Conservation (phyloP, 2,113 vertebrate genomes). For the Tympanuchus pallidicinctus region DNA sequence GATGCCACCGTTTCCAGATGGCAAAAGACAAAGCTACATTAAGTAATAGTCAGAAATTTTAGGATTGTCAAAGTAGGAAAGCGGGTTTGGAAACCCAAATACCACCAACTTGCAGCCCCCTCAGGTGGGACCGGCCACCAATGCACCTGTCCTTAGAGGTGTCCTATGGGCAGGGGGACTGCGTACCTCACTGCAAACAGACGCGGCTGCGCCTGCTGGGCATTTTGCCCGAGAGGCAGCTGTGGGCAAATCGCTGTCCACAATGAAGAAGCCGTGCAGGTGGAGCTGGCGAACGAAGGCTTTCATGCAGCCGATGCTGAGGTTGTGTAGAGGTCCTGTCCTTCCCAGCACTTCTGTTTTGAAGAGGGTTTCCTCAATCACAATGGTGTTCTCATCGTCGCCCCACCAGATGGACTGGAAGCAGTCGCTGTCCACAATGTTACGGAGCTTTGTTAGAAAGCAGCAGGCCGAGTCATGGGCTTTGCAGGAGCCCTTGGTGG, state of each 20-base stretch:
- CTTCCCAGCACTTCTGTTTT: constrained; percentile 20
- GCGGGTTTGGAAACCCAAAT: not conserved
- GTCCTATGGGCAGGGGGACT: too few species aligned
- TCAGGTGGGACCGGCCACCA: too few species aligned
- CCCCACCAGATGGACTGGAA: constrained; percentile 15
- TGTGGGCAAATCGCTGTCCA: not conserved
- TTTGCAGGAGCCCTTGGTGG: not conserved
- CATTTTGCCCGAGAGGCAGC: too few species aligned
- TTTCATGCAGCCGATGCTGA: constrained; percentile 8
- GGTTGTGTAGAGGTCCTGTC: not conserved
- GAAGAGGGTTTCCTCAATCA: constrained; percentile 16
- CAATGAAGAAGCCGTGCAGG: constrained; percentile 42
- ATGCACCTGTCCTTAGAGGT: too few species aligned
- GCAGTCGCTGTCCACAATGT: not conserved
- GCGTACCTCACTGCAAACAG: too few species aligned
- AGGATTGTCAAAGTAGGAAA: not conserved
- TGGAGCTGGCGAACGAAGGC: constrained; percentile 41
- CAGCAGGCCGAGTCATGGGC: not conserved
- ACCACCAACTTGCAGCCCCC: too few species aligned
- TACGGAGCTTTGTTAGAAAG: constrained; percentile 33
- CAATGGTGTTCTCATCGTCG: not conserved
- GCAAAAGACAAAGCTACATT: too few species aligned
- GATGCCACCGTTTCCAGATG: too few species aligned
- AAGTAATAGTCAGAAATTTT: not conserved
- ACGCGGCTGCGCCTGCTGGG: too few species aligned